phyloP scores from a whole-genome alignment of 2,113 vertebrate genomes.

The Myotis yumanensis region DNA sequence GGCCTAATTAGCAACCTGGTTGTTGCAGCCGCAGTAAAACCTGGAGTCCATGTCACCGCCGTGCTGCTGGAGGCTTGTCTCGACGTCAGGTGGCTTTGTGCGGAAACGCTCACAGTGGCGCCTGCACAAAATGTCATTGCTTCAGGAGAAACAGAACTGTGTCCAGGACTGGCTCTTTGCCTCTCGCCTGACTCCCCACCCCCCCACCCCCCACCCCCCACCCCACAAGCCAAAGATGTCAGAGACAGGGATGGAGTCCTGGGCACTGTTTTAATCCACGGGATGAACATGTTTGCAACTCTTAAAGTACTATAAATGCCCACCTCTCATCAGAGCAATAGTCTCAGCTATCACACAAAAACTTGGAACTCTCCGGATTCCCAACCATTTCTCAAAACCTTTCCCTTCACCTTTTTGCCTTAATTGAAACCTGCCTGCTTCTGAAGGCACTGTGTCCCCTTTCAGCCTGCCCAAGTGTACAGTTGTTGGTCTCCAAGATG shows the following conservation, averaged over 20 bases:
- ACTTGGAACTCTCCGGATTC: background rate
- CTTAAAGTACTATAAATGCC: background rate
- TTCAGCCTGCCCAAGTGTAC: background rate
- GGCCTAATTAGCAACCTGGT: constrained; percentile 69
- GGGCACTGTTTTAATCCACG: background rate
- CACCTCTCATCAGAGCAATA: background rate
- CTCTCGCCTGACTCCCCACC: background rate
- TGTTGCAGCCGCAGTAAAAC: constrained; percentile 51
- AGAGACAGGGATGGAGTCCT: background rate
- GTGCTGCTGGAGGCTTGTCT: constrained; percentile 43
- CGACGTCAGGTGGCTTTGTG: constrained; percentile 49
- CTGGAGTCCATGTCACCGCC: constrained; percentile 51
- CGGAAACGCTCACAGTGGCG: background rate
- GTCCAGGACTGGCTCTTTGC: constrained; percentile 20
- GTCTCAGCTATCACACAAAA: background rate
- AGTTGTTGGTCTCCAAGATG: background rate
- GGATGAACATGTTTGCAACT: background rate
- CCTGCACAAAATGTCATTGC: background rate
- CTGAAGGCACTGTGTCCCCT: background rate
- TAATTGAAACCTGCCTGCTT: background rate
- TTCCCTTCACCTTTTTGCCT: background rate
- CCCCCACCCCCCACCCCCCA: too few species aligned
- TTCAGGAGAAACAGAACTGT: constrained; percentile 49
- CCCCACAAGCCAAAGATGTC: background rate
- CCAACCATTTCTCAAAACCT: background rate